A percentile compares a stretch with the other conserved stretches of the same genome.
These are phyloP conservation scores for Callorhinus ursinus DNA, from an alignment of 2,113 vertebrate genomes.

Conservation along the genomic window DNA sequence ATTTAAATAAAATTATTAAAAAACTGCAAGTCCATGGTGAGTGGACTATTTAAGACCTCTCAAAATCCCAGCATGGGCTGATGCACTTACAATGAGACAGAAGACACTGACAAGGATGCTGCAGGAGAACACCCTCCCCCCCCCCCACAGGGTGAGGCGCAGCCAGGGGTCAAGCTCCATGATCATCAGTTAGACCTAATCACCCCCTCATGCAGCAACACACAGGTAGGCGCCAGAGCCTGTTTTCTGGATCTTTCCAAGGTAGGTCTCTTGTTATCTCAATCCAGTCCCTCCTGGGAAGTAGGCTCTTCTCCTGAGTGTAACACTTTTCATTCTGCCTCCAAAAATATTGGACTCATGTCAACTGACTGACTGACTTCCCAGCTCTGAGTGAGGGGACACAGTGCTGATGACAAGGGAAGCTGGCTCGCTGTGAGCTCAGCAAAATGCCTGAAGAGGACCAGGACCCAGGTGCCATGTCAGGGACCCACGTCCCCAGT, in stretches of 20 bases:
- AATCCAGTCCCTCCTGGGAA: neutral
- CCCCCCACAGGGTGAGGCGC: neutral
- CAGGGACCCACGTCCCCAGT: rapidly evolving
- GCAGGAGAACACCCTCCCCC: rapidly evolving
- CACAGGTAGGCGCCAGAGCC: rapidly evolving
- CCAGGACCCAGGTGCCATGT: neutral
- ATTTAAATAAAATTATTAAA: neutral
- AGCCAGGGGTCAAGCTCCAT: rapidly evolving
- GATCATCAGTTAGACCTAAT: too few relatives aligned
- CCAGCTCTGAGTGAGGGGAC: neutral
- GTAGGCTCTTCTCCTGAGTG: rapidly evolving
- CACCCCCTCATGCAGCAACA: rapidly evolving
- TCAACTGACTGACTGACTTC: rapidly evolving
- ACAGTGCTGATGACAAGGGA: neutral
- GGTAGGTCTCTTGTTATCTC: rapidly evolving
- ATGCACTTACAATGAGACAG: rapidly evolving
- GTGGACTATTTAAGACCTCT: neutral
- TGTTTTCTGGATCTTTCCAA: neutral
- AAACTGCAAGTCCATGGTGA: neutral
- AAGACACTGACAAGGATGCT: rapidly evolving
- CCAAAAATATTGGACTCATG: rapidly evolving
- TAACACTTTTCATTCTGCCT: neutral
- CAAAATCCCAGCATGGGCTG: neutral
- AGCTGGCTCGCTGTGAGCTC: rapidly evolving
- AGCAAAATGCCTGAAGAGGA: neutral